Evolutionary conservation across 2,888 invertebrate genomes (phyloP).

Genomic region (Heliconius aoede): DNA sequence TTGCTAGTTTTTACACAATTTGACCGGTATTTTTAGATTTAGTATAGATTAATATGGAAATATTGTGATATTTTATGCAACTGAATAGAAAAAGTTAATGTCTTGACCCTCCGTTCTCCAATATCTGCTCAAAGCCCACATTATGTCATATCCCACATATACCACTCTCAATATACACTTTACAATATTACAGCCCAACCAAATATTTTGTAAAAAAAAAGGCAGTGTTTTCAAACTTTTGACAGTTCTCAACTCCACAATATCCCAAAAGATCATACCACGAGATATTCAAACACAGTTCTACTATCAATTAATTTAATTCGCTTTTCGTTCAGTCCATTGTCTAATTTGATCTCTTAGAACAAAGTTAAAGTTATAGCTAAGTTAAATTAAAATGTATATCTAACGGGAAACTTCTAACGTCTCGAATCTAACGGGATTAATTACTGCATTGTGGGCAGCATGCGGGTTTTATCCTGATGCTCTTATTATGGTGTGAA

Average conservation of each 20-base stretch:
- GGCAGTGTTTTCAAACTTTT: no score
- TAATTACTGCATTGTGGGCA: conserved; percentile 50
- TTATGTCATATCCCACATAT: no score
- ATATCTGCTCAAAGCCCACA: no score
- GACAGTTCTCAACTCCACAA: neutral
- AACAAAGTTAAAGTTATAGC: conserved; percentile 42
- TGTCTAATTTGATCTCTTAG: conserved; percentile 7
- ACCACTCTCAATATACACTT: no score
- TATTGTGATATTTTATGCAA: no score
- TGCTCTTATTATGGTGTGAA: conserved; percentile 37
- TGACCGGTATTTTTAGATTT: conserved; percentile 7
- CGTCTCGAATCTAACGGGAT: conserved; percentile 46
- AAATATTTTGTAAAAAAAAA: neutral
- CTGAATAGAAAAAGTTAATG: no score
- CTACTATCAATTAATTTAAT: conserved; percentile 17
- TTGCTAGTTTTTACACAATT: conserved; percentile 18
- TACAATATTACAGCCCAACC: no score
- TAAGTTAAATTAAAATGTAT: conserved; percentile 45
- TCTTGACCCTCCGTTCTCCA: no score
- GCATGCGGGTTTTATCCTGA: conserved; percentile 48
- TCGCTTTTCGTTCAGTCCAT: conserved; percentile 17
- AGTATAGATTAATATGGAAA: neutral
- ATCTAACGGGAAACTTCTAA: conserved; percentile 33
- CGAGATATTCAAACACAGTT: neutral
- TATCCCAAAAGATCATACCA: neutral